A percentile compares a stretch with the other conserved stretches of the same genome.
These are phyloP conservation scores for Felis chaus DNA, from an alignment of 2,113 vertebrate species.

Conservation along the genomic window DNA sequence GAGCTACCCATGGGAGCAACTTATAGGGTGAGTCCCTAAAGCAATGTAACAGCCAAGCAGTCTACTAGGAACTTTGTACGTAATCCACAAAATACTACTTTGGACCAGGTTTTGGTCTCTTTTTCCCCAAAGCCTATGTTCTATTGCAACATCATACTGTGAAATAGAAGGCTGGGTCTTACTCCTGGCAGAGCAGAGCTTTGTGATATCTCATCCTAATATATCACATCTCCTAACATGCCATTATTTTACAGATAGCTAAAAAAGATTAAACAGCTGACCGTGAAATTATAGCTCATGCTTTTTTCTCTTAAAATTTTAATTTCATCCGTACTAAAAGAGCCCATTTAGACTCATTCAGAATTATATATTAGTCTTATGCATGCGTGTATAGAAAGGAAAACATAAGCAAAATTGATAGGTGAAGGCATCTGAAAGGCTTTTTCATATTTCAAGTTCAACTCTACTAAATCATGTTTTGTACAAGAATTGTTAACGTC, in stretches of 20 bases:
- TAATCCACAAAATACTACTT: conserved; percentile 2
- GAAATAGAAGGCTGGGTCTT: not conserved
- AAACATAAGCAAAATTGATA: conserved; percentile 38
- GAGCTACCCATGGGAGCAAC: not conserved
- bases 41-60: not conserved
- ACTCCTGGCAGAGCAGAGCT: not conserved
- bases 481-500: not conserved
- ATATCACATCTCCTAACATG: conserved; percentile 17
- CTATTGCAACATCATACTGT: not conserved
- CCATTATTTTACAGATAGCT: conserved; percentile 30
- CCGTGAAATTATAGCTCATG: conserved; percentile 6
- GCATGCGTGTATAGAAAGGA: not conserved
- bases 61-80: conserved; percentile 5
- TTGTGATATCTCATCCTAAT: conserved; percentile 26
- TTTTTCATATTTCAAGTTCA: conserved; percentile 14
- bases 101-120: conserved; percentile 12
- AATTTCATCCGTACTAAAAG: not conserved
- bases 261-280: conserved; percentile 30
- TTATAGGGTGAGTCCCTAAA: not conserved
- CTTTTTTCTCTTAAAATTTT: conserved; percentile 41
- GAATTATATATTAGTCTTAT: not conserved
- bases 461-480: not conserved
- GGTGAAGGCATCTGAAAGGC: not conserved
- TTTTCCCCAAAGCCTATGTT: conserved; percentile 28
- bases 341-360: not conserved